Evolutionary conservation across 2,888 invertebrate genomes (phyloP), one percentile per base, ranked within the genome.

Genomic region (Acanthosepion lycidas): DNA sequence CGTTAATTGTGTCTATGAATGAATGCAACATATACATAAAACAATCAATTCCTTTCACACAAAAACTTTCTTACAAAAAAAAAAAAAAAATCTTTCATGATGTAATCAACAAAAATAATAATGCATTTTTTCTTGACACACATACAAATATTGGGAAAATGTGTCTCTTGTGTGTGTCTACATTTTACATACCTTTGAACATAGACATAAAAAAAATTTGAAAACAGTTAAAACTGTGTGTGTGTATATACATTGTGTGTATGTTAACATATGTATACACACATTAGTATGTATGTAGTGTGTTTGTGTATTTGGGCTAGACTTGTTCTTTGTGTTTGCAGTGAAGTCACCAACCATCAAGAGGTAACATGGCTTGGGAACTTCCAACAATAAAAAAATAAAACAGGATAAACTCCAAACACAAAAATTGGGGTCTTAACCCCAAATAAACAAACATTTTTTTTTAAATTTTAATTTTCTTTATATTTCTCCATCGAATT

Each of bases 221-320:
- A 12, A 78, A 78, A 78, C 78, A 78, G 8, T n/a, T 78, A 15
- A 78, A 78, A n/a, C 78, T 20, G 23, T 55, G 18, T 28, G 18
- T 28, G 33, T n/a, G 78, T 78, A 78, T 78, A n/a, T n/a, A 78
- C 78, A 78, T 23, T 78, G 78, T 78, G n/a, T 78, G 78, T 78
- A 78, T 78, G 9, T n/a, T 78, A 78, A 78, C 78, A 78, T 78
- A 78, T 78, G 78, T 78, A 78, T 78, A 78, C 78, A 78, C 78
- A 78, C 78, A 2, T n/a, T n/a, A n/a, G 8, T n/a, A 28, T 64
- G n/a, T 78, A 8, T 15, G 9, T 78, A n/a, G 20, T 9, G 1
- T n/a, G 78, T 78, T 78, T 78, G 78, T n/a, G 15, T n/a, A 78
- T 78, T 78, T 78, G 78, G 78, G n/a, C 12, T n/a, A 9, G 18